Evolutionary conservation across 2,888 invertebrate genomes (phyloP).

Genomic region (Acanthoscelides obtectus): DNA sequence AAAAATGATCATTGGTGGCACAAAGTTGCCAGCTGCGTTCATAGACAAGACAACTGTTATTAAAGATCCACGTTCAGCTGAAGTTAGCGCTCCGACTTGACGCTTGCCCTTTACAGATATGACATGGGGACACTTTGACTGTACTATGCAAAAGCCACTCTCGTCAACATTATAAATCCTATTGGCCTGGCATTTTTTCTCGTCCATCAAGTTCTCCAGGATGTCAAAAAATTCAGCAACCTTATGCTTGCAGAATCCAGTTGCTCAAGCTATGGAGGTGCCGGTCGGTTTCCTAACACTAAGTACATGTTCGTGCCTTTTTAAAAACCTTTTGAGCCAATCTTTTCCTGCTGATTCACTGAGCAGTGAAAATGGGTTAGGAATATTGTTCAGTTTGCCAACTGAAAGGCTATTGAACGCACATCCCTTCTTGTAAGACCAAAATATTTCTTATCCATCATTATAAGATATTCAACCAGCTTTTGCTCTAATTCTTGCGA

Average conservation of each 20-base stretch:
- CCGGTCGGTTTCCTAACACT: not conserved
- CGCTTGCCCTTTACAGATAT: slow-evolving; percentile 4
- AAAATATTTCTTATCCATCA: slow-evolving; percentile 16
- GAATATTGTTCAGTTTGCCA: slow-evolving; percentile 13
- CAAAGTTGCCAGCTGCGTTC: slow-evolving; percentile 16
- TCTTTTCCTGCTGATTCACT: slow-evolving; percentile 7
- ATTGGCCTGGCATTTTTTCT: slow-evolving; percentile 10
- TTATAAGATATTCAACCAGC: slow-evolving; percentile 11
- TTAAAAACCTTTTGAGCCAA: not conserved
- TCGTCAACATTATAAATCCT: slow-evolving; percentile 11
- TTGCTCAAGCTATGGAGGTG: slow-evolving; percentile 11
- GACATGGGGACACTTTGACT: slow-evolving; percentile 1
- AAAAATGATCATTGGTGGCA: slow-evolving; percentile 39
- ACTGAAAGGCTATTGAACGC: slow-evolving; percentile 15
- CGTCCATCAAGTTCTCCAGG: slow-evolving; percentile 10
- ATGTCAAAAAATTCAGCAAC: slow-evolving; percentile 14
- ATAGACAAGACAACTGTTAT: too few species aligned
- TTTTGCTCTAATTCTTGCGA: slow-evolving; percentile 7
- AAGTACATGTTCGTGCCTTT: not conserved
- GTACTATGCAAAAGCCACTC: slow-evolving; percentile 1
- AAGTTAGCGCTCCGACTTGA: slow-evolving; percentile 7
- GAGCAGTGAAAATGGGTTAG: slow-evolving; percentile 14
- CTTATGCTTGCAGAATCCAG: slow-evolving; percentile 15
- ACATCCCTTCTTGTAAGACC: slow-evolving; percentile 15
- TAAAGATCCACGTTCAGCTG: too few species aligned